These are phyloP conservation scores for Gyrodactylus bullatarudis DNA, from an alignment of 1,140 invertebrate species.

Conservation along the genomic window DNA sequence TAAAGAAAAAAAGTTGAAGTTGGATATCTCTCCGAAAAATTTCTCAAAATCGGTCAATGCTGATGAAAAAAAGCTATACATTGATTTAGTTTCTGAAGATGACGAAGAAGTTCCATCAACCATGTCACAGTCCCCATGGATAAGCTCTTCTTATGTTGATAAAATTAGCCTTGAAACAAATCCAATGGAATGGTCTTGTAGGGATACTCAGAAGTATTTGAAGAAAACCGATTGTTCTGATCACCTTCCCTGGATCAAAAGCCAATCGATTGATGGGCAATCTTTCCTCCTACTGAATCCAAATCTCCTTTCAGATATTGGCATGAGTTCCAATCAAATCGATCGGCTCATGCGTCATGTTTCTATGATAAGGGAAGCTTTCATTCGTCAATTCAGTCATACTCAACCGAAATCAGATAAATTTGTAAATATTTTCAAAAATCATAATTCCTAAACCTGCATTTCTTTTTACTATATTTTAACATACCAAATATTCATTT, in stretches of 20 bases:
- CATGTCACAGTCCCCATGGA: not conserved
- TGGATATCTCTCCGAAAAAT: not conserved
- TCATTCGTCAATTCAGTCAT: not conserved
- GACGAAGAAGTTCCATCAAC: not conserved
- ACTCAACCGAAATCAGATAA: no score
- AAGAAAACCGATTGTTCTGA: not conserved
- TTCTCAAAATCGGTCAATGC: not conserved
- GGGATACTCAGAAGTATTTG: not conserved
- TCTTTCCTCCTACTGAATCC: not conserved
- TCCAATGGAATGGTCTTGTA: not conserved
- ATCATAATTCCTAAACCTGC: no score
- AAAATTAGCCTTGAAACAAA: not conserved
- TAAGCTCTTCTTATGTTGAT: not conserved
- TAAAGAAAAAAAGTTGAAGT: not conserved
- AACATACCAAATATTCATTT: no score
- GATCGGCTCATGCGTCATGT: not conserved
- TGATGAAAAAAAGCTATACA: not conserved
- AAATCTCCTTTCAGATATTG: not conserved
- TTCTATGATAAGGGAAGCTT: not conserved
- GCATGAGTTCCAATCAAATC: not conserved
- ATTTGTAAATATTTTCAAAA: no score
- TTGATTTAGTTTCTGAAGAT: not conserved
- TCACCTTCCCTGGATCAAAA: not conserved
- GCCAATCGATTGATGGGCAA: not conserved
- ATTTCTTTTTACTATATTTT: no score